Conservation (phyloP, 2,888 invertebrate genomes). For the Isoperla grammatica region DNA sequence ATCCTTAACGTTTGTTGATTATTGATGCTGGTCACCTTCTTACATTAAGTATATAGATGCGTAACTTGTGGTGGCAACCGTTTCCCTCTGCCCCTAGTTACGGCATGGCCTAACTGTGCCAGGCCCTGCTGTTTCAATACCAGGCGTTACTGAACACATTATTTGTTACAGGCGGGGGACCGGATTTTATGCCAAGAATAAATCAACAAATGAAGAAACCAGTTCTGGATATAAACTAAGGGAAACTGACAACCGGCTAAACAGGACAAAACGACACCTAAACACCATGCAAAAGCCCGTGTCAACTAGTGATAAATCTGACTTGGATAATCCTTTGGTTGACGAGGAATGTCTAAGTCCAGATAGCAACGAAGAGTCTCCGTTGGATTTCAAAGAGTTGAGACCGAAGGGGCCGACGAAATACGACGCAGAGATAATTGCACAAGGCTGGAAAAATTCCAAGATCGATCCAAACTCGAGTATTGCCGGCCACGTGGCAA, state of each 20-base stretch:
- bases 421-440: slow-evolving; percentile 83
- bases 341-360: not conserved
- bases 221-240: slow-evolving; percentile 77
- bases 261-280: slow-evolving; percentile 66
- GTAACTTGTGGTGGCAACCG: too few relatives aligned
- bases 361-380: slow-evolving; percentile 42
- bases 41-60: too few relatives aligned
- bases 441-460: slow-evolving; percentile 68
- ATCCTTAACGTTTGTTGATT: too few relatives aligned
- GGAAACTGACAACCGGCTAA: slow-evolving; percentile 91
- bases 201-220: slow-evolving; percentile 54
- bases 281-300: slow-evolving; percentile 29
- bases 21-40: too few relatives aligned
- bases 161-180: slow-evolving; percentile 58
- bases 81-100: too few relatives aligned
- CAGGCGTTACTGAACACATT: slow-evolving; percentile 6
- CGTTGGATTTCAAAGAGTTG: slow-evolving; percentile 54
- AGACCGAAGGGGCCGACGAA: slow-evolving; percentile 80
- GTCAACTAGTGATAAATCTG: slow-evolving; percentile 18
- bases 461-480: slow-evolving; percentile 47
- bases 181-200: slow-evolving; percentile 78
- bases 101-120: not conserved
- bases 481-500: not conserved
- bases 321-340: not conserved
- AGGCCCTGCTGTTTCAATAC: not conserved